Percentiles rank a stretch among this genome's conserved stretches.
These are phyloP conservation scores for Echiichthys vipera DNA, from an alignment of 2,797 vertebrate genomes.

Conservation along the genomic window DNA sequence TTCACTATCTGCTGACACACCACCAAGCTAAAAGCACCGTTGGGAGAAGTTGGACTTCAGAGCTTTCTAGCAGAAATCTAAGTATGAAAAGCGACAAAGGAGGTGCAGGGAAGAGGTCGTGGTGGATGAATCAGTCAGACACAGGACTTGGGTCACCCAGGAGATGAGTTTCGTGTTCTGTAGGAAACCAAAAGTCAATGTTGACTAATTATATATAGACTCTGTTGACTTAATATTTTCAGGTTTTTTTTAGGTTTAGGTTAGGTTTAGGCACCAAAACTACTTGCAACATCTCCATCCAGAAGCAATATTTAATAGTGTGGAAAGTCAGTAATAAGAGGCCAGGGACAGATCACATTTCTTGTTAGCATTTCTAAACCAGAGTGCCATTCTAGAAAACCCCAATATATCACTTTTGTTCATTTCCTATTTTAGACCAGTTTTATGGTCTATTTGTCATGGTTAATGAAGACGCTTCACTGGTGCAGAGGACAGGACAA, in stretches of 20 bases:
- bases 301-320: not conserved
- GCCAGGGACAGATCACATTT: not conserved
- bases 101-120: too few relatives aligned
- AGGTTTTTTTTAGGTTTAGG: too few relatives aligned
- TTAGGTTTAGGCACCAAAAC: too few relatives aligned
- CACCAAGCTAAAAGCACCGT: not conserved
- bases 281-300: not conserved
- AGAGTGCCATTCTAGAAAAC: not conserved
- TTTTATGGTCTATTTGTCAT: not conserved
- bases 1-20: not conserved
- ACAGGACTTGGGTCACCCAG: too few relatives aligned
- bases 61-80: too few relatives aligned
- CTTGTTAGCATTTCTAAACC: not conserved
- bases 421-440: not conserved
- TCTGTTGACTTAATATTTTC: too few relatives aligned
- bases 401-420: not conserved
- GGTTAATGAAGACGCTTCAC: not conserved
- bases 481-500: not conserved
- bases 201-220: too few relatives aligned
- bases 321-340: not conserved
- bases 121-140: too few relatives aligned
- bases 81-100: too few relatives aligned
- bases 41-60: too few relatives aligned
- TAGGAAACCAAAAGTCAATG: too few relatives aligned
- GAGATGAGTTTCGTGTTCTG: too few relatives aligned